Conservation (phyloP, 1,140 invertebrate species). For the Trachelipus rathkii region DNA sequence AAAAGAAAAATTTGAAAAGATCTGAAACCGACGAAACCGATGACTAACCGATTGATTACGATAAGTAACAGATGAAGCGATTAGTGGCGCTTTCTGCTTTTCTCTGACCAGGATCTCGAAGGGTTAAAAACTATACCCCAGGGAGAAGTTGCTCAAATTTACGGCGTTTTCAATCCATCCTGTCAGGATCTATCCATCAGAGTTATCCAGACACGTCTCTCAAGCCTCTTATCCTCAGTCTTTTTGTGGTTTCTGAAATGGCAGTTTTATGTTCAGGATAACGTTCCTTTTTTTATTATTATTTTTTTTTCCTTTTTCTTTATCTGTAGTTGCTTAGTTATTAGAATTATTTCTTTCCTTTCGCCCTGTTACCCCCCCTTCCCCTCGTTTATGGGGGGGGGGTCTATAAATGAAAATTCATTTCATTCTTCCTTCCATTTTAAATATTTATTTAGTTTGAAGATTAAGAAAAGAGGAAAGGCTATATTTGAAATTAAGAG, state of each 20-base stretch:
- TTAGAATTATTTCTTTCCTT: background rate
- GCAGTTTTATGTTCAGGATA: slow-evolving; percentile 12
- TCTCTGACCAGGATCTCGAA: slow-evolving; percentile 9
- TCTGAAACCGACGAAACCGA: no score
- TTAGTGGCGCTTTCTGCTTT: background rate
- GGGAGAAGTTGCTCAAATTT: slow-evolving; percentile 7
- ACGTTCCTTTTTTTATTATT: background rate
- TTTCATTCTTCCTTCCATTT: background rate
- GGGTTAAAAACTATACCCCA: slow-evolving; percentile 9
- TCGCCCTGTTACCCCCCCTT: background rate
- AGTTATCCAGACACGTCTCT: slow-evolving; percentile 11
- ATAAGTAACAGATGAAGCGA: background rate
- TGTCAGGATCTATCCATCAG: slow-evolving; percentile 11
- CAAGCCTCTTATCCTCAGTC: background rate
- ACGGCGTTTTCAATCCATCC: slow-evolving; percentile 11
- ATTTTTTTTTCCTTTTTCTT: background rate
- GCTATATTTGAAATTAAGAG: slow-evolving; percentile 8
- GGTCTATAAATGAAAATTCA: background rate
- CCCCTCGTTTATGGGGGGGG: background rate
- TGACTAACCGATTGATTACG: background rate
- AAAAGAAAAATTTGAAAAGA: no score
- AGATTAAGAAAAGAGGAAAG: background rate
- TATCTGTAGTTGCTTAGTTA: background rate
- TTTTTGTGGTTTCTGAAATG: slow-evolving; percentile 10
- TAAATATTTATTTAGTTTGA: background rate